A percentile compares a stretch with the other conserved stretches of the same genome.
These are phyloP conservation scores for Liolophura sinensis DNA, from an alignment of 1,140 invertebrate species.

Conservation along the genomic window DNA sequence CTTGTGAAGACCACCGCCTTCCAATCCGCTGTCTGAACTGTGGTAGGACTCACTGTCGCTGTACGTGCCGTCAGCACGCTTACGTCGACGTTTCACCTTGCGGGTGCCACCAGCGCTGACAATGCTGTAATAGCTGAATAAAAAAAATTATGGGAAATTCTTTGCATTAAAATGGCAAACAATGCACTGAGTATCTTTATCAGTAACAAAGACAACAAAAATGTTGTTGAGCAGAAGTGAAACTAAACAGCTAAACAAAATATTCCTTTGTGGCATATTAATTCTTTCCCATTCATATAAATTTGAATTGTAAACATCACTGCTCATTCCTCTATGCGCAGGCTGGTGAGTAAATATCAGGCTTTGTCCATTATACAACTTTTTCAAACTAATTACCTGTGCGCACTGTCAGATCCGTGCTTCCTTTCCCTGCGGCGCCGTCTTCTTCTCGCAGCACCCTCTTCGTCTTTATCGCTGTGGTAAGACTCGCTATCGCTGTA, in stretches of 20 bases:
- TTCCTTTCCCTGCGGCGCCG: conserved; percentile 42
- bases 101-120: conserved; percentile 54
- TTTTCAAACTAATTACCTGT: conserved; percentile 44
- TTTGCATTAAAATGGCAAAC: too few species aligned
- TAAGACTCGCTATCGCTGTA: conserved; percentile 51
- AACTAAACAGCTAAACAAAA: too few species aligned
- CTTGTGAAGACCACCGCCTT: conserved; percentile 37
- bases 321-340: too few species aligned
- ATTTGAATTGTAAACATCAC: too few species aligned
- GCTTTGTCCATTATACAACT: background rate
- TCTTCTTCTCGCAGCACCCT: conserved; percentile 43
- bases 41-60: conserved; percentile 52
- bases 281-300: too few species aligned
- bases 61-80: conserved; percentile 52
- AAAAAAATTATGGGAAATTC: too few species aligned
- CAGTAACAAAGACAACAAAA: too few species aligned
- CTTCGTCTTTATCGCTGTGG: conserved; percentile 47
- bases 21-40: conserved; percentile 47
- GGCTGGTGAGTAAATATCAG: background rate
- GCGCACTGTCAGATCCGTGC: conserved; percentile 44
- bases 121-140: conserved; percentile 28
- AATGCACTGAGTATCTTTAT: too few species aligned
- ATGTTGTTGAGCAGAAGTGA: too few species aligned
- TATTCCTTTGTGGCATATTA: too few species aligned
- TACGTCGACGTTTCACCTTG: conserved; percentile 41